Evolutionary conservation across 2,888 invertebrate genomes (phyloP).

Genomic region (Polydrusus pterygomalis): DNA sequence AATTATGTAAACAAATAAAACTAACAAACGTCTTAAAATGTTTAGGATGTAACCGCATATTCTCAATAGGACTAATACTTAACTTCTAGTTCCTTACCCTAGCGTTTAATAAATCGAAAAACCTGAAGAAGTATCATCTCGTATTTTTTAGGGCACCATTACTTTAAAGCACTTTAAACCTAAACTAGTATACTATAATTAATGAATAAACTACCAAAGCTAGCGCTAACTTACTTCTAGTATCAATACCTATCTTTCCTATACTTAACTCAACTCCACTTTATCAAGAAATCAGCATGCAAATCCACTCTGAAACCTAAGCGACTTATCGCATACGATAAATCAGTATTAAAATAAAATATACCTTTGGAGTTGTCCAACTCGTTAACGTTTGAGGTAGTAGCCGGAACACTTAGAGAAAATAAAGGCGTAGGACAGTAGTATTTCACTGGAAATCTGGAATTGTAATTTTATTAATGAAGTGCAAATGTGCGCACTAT

Average conservation of each 20-base stretch:
- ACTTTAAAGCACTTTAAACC: too few species aligned
- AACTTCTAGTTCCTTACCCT: too few species aligned
- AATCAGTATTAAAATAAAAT: constrained; percentile 55
- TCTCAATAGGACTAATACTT: too few species aligned
- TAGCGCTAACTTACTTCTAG: not conserved
- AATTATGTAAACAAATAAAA: too few species aligned
- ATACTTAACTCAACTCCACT: constrained; percentile 7
- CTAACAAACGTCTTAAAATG: too few species aligned
- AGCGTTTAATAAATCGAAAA: too few species aligned
- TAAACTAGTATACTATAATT: too few species aligned
- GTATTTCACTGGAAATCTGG: constrained; percentile 61
- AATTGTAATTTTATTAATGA: constrained; percentile 64
- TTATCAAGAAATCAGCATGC: constrained; percentile 51
- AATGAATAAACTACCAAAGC: not conserved
- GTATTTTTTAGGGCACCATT: too few species aligned
- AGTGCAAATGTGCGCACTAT: constrained; percentile 64
- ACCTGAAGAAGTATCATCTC: too few species aligned
- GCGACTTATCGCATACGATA: constrained; percentile 53
- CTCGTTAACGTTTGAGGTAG: constrained; percentile 59
- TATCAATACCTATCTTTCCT: constrained; percentile 5
- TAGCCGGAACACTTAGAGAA: constrained; percentile 59
- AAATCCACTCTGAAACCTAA: constrained; percentile 47
- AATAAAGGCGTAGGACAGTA: constrained; percentile 56
- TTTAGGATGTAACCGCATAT: too few species aligned
- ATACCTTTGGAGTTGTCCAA: constrained; percentile 47